These are phyloP conservation scores for Pteruthius melanotis DNA, from an alignment of 2,113 vertebrate species.

Conservation along the genomic window DNA sequence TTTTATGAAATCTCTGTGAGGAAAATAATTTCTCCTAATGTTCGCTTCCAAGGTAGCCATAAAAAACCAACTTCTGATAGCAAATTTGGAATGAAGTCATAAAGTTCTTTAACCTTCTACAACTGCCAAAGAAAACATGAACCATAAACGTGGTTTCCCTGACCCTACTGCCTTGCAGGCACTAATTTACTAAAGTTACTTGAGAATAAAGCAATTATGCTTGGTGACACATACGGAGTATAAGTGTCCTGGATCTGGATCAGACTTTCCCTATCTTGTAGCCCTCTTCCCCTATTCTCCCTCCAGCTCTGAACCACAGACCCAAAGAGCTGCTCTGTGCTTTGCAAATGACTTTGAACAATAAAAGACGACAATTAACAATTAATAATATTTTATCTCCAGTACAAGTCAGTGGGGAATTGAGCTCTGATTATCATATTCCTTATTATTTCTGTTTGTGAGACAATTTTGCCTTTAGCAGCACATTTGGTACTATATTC, in stretches of 20 bases:
- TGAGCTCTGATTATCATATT: neutral
- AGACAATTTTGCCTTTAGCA: neutral
- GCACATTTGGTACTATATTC: neutral
- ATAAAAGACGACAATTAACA: neutral
- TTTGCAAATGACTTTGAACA: conserved; percentile 57
- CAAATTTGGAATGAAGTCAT: conserved; percentile 45
- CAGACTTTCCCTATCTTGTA: neutral
- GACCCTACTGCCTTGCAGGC: conserved; percentile 39
- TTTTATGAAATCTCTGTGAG: neutral
- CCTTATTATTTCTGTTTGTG: neutral
- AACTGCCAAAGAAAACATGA: conserved; percentile 72
- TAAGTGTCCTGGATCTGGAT: neutral
- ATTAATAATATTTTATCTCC: neutral
- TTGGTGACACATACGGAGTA: neutral
- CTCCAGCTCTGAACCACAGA: neutral
- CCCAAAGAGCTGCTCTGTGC: conserved; percentile 7
- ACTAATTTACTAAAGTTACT: conserved; percentile 63
- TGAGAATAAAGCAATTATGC: conserved; percentile 71
- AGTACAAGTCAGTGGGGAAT: neutral
- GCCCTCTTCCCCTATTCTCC: neutral
- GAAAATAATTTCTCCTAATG: neutral
- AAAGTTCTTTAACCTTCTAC: conserved; percentile 49
- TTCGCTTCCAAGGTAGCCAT: neutral
- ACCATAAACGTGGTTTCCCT: conserved; percentile 43
- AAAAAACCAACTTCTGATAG: conserved; percentile 44